These are phyloP conservation scores for Atractosteus spatula DNA, from an alignment of 2,113 vertebrate species.

Conservation along the genomic window DNA sequence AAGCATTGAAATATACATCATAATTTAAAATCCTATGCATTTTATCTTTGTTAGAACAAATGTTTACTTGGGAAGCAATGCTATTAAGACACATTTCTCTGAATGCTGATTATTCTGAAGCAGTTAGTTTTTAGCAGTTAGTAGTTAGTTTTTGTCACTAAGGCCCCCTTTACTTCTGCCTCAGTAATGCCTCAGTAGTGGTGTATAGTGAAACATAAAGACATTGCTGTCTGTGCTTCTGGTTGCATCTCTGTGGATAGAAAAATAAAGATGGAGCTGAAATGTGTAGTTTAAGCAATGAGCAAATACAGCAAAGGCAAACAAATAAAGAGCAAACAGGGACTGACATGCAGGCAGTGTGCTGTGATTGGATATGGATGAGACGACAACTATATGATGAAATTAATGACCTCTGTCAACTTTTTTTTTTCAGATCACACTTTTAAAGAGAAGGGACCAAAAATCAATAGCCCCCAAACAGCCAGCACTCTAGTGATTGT, in stretches of 20 bases:
- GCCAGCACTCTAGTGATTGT: constrained; percentile 76
- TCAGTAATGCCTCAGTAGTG: too few relatives aligned
- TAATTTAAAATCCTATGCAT: too few relatives aligned
- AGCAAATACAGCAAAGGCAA: constrained; percentile 72
- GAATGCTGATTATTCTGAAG: too few relatives aligned
- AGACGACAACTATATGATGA: constrained; percentile 82
- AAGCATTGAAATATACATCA: too few relatives aligned
- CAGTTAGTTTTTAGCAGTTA: too few relatives aligned
- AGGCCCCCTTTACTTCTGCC: too few relatives aligned
- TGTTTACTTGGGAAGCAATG: too few relatives aligned
- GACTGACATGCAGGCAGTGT: constrained; percentile 78
- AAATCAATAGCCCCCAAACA: constrained; percentile 86
- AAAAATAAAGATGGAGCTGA: constrained; percentile 28
- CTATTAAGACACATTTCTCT: too few relatives aligned
- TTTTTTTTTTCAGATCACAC: constrained; percentile 81
- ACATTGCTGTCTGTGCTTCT: background rate
- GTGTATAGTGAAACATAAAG: constrained; percentile 48
- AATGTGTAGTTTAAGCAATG: constrained; percentile 38
- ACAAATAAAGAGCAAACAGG: constrained; percentile 88
- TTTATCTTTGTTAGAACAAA: too few relatives aligned
- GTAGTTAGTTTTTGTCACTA: too few relatives aligned
- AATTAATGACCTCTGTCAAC: constrained; percentile 88
- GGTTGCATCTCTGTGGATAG: constrained; percentile 24
- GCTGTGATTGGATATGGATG: constrained; percentile 79
- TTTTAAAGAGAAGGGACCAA: constrained; percentile 82